phyloP scores from a whole-genome alignment of 2,113 vertebrate species.

The Tinamus guttatus region DNA sequence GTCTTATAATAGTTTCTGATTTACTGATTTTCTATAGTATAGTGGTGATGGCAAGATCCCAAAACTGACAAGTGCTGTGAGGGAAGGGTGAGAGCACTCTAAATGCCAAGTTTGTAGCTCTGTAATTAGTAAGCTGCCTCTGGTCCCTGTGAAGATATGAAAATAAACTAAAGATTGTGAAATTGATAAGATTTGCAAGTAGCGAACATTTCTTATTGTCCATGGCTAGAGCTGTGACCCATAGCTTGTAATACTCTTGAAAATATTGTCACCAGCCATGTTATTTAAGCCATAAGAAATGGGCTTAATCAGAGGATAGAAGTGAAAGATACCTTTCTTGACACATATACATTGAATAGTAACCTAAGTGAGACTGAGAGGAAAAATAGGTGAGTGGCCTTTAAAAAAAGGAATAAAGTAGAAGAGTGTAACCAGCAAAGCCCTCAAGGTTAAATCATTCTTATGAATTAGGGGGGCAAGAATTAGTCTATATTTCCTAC shows the following conservation, averaged over 20 bases:
- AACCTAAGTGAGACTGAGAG: not conserved
- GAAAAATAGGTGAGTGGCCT: not conserved
- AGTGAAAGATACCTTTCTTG: not conserved
- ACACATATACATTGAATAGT: not conserved
- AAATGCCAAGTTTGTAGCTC: constrained; percentile 59
- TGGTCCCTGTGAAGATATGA: constrained; percentile 9
- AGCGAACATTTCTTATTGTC: not conserved
- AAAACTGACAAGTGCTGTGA: constrained; percentile 68
- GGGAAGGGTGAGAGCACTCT: constrained; percentile 65
- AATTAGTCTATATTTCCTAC: not conserved
- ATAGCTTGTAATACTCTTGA: not conserved
- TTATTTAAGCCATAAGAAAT: not conserved
- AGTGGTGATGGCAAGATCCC: constrained; percentile 62
- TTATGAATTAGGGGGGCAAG: not conserved
- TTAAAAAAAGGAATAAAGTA: not conserved
- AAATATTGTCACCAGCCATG: not conserved
- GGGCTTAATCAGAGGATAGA: not conserved
- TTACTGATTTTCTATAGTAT: constrained; percentile 67
- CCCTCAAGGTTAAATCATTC: accelerated
- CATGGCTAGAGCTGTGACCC: not conserved
- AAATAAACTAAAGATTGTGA: constrained; percentile 22
- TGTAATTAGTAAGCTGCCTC: constrained; percentile 57
- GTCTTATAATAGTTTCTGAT: constrained; percentile 65
- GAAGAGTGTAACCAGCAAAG: not conserved
- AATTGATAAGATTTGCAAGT: not conserved